These are phyloP conservation scores for Drosophila rellima DNA, from an alignment of 2,888 invertebrate genomes.

Conservation along the genomic window DNA sequence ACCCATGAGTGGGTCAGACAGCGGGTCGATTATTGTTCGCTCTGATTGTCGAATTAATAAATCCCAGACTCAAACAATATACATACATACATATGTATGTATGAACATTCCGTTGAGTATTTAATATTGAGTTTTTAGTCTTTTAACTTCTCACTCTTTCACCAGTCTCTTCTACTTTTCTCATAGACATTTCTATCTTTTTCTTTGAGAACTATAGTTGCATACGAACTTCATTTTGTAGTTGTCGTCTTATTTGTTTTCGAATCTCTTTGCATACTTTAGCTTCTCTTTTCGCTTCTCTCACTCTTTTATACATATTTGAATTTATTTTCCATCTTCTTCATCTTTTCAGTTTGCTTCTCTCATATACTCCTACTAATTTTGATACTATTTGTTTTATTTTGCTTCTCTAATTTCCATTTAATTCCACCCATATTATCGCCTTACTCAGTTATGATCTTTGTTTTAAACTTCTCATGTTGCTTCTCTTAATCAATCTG, in stretches of 20 bases:
- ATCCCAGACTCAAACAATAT: not conserved
- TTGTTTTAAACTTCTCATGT: not conserved
- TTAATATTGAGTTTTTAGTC: not conserved
- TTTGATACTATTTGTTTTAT: not conserved
- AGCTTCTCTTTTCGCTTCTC: not conserved
- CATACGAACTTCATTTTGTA: no score
- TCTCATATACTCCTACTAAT: not conserved
- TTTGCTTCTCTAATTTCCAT: not conserved
- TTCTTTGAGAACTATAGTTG: not conserved
- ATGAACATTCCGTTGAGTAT: conserved; percentile 1
- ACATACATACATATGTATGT: no score
- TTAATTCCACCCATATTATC: no score
- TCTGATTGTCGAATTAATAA: conserved; percentile 5
- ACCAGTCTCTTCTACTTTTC: not conserved
- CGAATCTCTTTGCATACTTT: not conserved
- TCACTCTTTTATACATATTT: not conserved
- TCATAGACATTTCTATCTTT: not conserved
- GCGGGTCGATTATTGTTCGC: conserved; percentile 19
- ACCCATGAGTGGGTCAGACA: conserved; percentile 7
- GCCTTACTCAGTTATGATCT: no score
- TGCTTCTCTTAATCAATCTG: no score
- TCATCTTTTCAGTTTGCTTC: not conserved
- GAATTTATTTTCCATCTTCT: not conserved
- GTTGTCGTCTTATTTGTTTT: not conserved
- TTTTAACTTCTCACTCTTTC: not conserved